Conservation (phyloP, 2,888 invertebrate species). For the Arctia plantaginis region DNA sequence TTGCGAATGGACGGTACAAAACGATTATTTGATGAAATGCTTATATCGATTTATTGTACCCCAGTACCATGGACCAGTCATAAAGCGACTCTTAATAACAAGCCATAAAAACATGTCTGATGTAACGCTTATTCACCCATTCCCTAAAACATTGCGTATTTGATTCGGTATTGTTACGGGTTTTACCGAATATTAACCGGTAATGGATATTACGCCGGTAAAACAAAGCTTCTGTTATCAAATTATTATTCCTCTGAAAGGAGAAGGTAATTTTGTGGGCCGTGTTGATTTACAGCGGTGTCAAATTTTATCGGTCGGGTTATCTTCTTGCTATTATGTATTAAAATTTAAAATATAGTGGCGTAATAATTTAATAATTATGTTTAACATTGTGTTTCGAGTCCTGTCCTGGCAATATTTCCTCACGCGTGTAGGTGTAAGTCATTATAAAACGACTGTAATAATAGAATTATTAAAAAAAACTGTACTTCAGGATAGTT, state of each 20-base stretch:
- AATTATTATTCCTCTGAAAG: slow-evolving; percentile 40
- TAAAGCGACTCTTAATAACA: slow-evolving; percentile 1
- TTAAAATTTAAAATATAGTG: slow-evolving; percentile 2
- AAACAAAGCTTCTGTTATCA: slow-evolving; percentile 36
- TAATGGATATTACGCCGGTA: slow-evolving; percentile 34
- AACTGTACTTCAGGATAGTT: background rate
- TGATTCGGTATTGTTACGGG: slow-evolving; percentile 26
- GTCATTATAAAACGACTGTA: background rate
- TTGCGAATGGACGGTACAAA: background rate
- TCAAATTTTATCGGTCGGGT: slow-evolving; percentile 9
- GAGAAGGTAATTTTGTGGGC: slow-evolving; percentile 23
- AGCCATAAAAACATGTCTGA: slow-evolving; percentile 21
- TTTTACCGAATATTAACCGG: slow-evolving; percentile 24
- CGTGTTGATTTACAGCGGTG: slow-evolving; percentile 20
- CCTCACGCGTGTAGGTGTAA: background rate
- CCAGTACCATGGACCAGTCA: background rate
- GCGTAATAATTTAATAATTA: background rate
- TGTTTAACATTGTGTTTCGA: background rate
- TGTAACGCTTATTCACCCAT: slow-evolving; percentile 21
- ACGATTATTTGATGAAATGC: background rate
- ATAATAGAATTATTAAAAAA: background rate
- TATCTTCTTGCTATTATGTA: slow-evolving; percentile 8
- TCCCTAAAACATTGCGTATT: slow-evolving; percentile 20
- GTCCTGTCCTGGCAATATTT: background rate
- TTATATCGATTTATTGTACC: background rate